Percentiles rank a stretch among this genome's conserved stretches.
Evolutionary conservation across 2,113 vertebrate species (phyloP).

Genomic region (Eurypyga helias): DNA sequence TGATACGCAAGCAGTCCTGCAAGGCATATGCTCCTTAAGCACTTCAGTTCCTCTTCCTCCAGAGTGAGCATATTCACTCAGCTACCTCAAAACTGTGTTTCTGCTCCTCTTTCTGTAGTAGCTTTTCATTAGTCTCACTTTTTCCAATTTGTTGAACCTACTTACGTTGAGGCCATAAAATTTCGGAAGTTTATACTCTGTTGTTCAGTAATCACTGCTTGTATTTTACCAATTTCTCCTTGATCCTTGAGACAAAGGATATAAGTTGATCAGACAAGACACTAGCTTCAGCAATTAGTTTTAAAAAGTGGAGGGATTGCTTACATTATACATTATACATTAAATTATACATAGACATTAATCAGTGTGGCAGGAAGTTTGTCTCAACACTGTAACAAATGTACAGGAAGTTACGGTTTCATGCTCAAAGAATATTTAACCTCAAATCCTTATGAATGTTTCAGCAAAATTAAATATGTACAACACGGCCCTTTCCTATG

Average conservation of each 20-base stretch:
- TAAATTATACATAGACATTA: not conserved
- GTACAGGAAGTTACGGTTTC: not conserved
- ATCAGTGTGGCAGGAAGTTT: not conserved
- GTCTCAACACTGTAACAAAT: not conserved
- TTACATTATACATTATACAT: too few relatives aligned
- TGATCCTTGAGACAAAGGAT: not conserved
- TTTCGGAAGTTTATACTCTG: not conserved
- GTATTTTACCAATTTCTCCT: not conserved
- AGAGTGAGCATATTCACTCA: not conserved
- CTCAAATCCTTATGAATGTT: not conserved
- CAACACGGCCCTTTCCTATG: not conserved
- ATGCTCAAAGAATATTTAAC: not conserved
- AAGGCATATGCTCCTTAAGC: fast-evolving
- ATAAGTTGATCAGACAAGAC: not conserved
- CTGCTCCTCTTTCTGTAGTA: not conserved
- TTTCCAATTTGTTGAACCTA: not conserved
- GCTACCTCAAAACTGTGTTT: not conserved
- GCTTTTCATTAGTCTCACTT: not conserved
- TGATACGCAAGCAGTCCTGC: not conserved
- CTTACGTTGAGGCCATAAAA: not conserved
- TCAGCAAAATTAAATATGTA: not conserved
- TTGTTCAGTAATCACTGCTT: not conserved
- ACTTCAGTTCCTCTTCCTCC: not conserved
- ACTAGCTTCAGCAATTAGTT: not conserved
- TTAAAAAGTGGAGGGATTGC: not conserved